Conservation (phyloP, 2,888 invertebrate species). For the Melangyna quadrimaculata region DNA sequence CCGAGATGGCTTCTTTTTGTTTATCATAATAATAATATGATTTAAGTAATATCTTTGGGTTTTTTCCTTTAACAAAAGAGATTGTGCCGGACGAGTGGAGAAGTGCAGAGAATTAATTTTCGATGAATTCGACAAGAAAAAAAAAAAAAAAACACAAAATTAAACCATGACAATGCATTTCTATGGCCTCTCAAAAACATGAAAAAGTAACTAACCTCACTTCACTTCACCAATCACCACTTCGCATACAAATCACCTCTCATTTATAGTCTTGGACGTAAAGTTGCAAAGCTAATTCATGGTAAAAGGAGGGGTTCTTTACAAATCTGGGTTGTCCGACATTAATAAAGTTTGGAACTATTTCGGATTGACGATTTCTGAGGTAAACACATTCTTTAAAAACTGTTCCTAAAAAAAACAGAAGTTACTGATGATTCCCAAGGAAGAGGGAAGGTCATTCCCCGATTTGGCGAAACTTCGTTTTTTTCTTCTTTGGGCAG, state of each 20-base stretch:
- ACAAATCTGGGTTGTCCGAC: no score
- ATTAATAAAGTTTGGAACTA: no score
- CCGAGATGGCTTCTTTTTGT: background rate
- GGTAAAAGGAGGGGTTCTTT: no score
- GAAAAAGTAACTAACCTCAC: conserved; percentile 9
- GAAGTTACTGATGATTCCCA: no score
- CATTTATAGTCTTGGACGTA: background rate
- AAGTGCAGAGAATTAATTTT: conserved; percentile 18
- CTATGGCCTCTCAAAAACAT: conserved; percentile 45
- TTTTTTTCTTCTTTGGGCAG: no score
- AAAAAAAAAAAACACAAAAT: conserved; percentile 51
- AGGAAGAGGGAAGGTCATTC: no score
- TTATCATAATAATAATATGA: background rate
- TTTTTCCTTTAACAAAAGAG: conserved; percentile 44
- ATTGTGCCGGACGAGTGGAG: background rate
- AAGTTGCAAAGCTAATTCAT: background rate
- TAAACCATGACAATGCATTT: conserved; percentile 63
- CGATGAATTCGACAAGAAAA: conserved; percentile 35
- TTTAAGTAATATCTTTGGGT: conserved; percentile 17
- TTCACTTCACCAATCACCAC: no score
- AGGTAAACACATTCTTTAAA: no score
- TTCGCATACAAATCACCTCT: conserved; percentile 2
- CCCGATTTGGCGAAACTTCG: no score
- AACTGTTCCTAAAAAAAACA: no score
- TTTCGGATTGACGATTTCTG: no score